Evolutionary conservation across 2,113 vertebrate genomes (phyloP), one percentile per base, ranked within the genome.

Genomic region (Eublepharis macularius): DNA sequence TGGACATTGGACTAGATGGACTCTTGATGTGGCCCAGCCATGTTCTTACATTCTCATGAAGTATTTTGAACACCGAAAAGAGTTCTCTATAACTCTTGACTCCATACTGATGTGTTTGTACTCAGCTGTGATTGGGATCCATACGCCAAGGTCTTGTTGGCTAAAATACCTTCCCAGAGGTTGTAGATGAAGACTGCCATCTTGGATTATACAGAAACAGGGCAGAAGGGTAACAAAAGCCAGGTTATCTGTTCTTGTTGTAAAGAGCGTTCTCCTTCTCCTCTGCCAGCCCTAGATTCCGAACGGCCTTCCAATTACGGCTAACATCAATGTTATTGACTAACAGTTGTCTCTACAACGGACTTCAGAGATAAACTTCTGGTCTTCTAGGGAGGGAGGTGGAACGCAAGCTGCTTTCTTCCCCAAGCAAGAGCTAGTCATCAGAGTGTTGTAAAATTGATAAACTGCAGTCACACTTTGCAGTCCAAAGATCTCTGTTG

Each of bases 401-500:
- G 85, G 89, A 81, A 39, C 9, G 34, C n/a, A 34, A 1, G 1
- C 45, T 21, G 84, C 81, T 60, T 1, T 21, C 76, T 39, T 74
- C 89, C 90, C 87, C 90, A 78, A 78, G 85, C 17, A 77, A 76
- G 83, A 87, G 83, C 75, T n/a, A 87, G 90, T 89, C 94, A 88
- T 84, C 80, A 86, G 85, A 21, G 8, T 13, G 87, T 10, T 82
- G 65, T 89, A 85, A 90, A 94, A 92, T 78, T 94, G 95, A 97
- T 49, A 92, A 96, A 94, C 51, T 77, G 85, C 91, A 90, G 91
- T 88, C 92, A 87, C 79, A 36, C 77, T 90, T 87, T 90, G 91
- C 87, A 81, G 83, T 88, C 90, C 76, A 89, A 88, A 92, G 93
- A 94, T 94, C 93, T 91, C 90, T 87, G 93, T 3, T 91, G 95